phyloP scores from a whole-genome alignment of 2,888 invertebrate species.

The Nesidiocoris tenuis region DNA sequence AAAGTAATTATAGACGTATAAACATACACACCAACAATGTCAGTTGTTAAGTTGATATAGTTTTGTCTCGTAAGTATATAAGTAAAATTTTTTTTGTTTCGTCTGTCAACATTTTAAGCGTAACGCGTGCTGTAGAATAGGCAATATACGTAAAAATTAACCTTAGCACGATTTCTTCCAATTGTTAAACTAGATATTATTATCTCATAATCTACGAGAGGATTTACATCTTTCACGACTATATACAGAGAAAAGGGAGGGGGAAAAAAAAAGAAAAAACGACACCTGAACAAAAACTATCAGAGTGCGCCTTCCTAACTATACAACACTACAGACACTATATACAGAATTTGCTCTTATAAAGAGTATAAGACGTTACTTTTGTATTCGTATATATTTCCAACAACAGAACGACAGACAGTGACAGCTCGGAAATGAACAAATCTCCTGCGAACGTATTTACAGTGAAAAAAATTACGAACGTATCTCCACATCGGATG shows the following conservation, averaged over 20 bases:
- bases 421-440: conserved; percentile 3
- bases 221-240: background rate
- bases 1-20: conserved; percentile 28
- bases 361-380: too few relatives aligned
- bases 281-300: background rate
- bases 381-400: background rate
- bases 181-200: conserved; percentile 5
- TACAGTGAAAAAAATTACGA: background rate
- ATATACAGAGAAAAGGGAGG: conserved; percentile 10
- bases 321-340: conserved; percentile 8
- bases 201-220: conserved; percentile 11
- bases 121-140: conserved; percentile 38
- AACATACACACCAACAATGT: conserved; percentile 29
- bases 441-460: conserved; percentile 1
- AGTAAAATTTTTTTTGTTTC: conserved; percentile 8
- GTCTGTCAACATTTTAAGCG: conserved; percentile 30
- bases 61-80: background rate
- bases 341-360: conserved; percentile 24
- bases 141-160: conserved; percentile 26
- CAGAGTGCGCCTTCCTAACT: conserved; percentile 1
- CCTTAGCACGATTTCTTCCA: conserved; percentile 19
- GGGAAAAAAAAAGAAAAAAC: too few relatives aligned
- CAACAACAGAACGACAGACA: conserved; percentile 3
- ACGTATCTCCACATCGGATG: background rate
- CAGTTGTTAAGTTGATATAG: conserved; percentile 8